phyloP scores from a whole-genome alignment of 1,140 invertebrate genomes.

The Camponotus floridanus region DNA sequence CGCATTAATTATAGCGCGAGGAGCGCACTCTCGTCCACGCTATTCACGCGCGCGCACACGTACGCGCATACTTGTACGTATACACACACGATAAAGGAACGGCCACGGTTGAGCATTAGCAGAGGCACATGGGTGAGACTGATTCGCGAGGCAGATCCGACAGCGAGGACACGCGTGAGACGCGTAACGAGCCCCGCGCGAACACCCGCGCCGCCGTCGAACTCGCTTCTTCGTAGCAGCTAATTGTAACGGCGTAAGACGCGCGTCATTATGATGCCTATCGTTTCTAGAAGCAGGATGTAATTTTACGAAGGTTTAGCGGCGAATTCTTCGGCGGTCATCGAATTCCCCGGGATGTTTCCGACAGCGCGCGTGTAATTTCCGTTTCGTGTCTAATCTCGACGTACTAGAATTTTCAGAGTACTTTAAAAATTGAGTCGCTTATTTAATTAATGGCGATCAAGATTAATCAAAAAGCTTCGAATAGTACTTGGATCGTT shows the following conservation, averaged over 20 bases:
- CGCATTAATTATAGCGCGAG: constrained; percentile 75
- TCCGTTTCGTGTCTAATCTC: neutral
- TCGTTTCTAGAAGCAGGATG: constrained; percentile 58
- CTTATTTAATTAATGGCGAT: neutral
- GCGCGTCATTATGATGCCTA: constrained; percentile 62
- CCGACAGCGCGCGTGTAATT: neutral
- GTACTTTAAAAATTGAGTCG: neutral
- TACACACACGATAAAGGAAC: constrained; percentile 40
- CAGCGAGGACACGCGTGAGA: constrained; percentile 69
- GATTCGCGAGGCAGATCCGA: constrained; percentile 74
- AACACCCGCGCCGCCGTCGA: constrained; percentile 47
- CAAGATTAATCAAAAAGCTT: constrained; percentile 1
- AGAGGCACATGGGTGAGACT: constrained; percentile 71
- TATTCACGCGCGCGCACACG: constrained; percentile 65
- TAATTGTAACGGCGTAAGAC: constrained; percentile 59
- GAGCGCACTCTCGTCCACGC: constrained; percentile 67
- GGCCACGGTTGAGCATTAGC: constrained; percentile 66
- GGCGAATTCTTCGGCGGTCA: constrained; percentile 58
- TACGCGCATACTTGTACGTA: neutral
- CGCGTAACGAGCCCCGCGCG: constrained; percentile 65
- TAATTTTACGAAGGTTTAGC: constrained; percentile 52
- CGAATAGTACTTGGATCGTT: neutral
- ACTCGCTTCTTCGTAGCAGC: constrained; percentile 39
- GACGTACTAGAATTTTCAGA: no score
- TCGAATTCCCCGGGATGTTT: constrained; percentile 39